Conservation (phyloP, 2,797 vertebrate species). For the Hozukius guyotensis region DNA sequence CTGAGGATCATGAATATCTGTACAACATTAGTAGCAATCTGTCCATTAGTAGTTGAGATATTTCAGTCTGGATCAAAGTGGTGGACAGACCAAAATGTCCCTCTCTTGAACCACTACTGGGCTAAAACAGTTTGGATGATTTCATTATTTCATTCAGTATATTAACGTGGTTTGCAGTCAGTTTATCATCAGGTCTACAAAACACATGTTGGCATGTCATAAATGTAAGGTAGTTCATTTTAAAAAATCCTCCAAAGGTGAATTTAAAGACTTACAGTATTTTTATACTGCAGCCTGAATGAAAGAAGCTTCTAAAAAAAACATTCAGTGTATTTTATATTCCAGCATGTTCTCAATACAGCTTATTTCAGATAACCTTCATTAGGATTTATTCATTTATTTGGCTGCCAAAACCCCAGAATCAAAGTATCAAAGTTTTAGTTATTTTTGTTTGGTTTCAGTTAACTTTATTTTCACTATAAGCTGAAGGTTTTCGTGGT, state of each 20-base stretch:
- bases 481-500: neutral
- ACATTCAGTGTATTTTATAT: neutral
- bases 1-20: neutral
- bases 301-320: neutral
- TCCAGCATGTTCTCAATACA: neutral
- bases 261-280: neutral
- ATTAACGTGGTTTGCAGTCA: neutral
- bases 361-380: neutral
- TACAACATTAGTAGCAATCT: neutral
- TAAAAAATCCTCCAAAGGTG: neutral
- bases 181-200: neutral
- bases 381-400: neutral
- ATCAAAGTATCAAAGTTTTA: neutral
- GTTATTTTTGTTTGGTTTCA: neutral
- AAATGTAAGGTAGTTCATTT: neutral
- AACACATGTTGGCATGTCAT: neutral
- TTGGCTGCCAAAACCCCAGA: neutral
- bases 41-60: neutral
- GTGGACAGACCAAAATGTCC: neutral
- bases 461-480: neutral
- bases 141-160: neutral
- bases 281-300: neutral
- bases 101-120: neutral
- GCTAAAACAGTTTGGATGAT: neutral
- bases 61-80: neutral